Percentiles rank a stretch among this genome's conserved stretches.
Conservation (phyloP, 2,113 vertebrate species). For the Turdus rufiventris region DNA sequence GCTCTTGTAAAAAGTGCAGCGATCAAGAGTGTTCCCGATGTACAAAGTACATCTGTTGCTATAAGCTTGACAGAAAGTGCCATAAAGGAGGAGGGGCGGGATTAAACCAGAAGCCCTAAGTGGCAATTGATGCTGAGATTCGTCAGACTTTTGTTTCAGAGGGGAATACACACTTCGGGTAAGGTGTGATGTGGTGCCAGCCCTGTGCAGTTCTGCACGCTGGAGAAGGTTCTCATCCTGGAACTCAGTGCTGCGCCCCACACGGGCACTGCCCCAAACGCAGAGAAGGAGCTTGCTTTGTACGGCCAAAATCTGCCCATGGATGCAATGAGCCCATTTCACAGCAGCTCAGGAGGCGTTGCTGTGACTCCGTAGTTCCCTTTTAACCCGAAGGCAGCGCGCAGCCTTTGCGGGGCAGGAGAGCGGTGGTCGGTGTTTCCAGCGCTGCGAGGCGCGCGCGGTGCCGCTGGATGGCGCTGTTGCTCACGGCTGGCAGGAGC, state of each 20-base stretch:
- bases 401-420: background rate
- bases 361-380: background rate
- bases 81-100: background rate
- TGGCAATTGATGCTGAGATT: background rate
- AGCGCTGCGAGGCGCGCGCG: background rate
- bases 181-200: background rate
- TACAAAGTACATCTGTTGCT: background rate
- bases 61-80: background rate
- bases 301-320: fast-evolving
- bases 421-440: too few species aligned
- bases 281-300: fast-evolving
- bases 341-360: background rate
- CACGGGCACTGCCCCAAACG: fast-evolving
- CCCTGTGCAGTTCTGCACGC: background rate
- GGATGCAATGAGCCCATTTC: background rate
- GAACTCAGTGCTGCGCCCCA: fast-evolving
- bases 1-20: background rate
- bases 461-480: slow-evolving; percentile 75
- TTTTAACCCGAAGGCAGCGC: background rate
- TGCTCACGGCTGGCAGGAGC: slow-evolving; percentile 40
- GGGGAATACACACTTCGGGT: background rate
- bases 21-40: background rate
- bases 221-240: background rate
- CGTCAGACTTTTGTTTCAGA: background rate
- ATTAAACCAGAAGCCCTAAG: background rate